Conservation (phyloP, 2,888 invertebrate species). For the Therioaphis trifolii region DNA sequence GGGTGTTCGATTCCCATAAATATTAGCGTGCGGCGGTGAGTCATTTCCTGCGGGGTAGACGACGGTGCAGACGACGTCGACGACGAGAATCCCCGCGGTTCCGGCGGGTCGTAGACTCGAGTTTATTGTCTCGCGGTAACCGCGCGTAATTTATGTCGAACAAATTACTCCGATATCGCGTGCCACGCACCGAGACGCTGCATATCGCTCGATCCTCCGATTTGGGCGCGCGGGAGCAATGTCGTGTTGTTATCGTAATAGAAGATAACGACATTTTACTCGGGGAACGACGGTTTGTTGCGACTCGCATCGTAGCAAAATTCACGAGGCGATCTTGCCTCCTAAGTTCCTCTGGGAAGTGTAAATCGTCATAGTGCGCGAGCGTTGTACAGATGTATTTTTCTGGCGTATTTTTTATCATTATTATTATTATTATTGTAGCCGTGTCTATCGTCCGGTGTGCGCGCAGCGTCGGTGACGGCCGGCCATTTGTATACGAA, state of each 20-base stretch:
- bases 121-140: not conserved
- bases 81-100: constrained; percentile 42
- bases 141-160: not conserved
- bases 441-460: not conserved
- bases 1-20: constrained; percentile 52
- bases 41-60: constrained; percentile 2
- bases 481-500: constrained; percentile 44
- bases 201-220: too few species aligned
- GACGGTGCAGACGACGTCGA: not conserved
- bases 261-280: too few species aligned
- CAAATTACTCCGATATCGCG: not conserved
- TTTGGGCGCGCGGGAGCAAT: not conserved
- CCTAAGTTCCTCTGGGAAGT: too few species aligned
- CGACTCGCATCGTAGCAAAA: too few species aligned
- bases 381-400: too few species aligned
- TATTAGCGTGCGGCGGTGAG: constrained; percentile 41
- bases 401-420: not conserved
- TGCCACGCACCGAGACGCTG: not conserved
- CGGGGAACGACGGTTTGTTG: too few species aligned
- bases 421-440: not conserved
- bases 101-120: constrained; percentile 15
- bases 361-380: too few species aligned
- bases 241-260: too few species aligned
- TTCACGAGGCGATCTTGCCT: too few species aligned
- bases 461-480: not conserved